These are phyloP conservation scores for Ferrisia virgata DNA, from an alignment of 2,888 invertebrate species.

Conservation along the genomic window DNA sequence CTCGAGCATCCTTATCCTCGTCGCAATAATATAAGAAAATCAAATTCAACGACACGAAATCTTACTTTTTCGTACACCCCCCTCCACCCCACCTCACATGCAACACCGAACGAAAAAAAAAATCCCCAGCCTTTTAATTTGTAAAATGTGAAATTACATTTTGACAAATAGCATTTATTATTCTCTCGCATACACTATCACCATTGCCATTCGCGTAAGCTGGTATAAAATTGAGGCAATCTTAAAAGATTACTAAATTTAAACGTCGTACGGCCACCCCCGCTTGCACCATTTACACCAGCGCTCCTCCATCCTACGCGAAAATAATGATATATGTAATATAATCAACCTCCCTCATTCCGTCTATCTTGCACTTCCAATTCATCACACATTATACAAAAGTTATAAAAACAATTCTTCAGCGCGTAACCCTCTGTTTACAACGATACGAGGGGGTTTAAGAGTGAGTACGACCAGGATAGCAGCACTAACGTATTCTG, in stretches of 20 bases:
- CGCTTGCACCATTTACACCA: too few relatives aligned
- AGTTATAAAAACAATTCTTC: slow-evolving; percentile 30
- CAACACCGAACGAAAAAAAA: not conserved
- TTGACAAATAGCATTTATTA: not conserved
- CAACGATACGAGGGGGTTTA: not conserved
- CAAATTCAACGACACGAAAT: not conserved
- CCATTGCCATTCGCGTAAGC: not conserved
- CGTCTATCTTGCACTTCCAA: not conserved
- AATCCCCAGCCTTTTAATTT: not conserved
- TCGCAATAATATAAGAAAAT: not conserved
- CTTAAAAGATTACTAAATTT: slow-evolving; percentile 19
- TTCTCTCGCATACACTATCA: not conserved
- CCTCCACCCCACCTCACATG: too few relatives aligned
- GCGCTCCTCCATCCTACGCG: not conserved
- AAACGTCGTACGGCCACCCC: too few relatives aligned
- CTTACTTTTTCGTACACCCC: too few relatives aligned
- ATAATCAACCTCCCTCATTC: not conserved
- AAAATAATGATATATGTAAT: slow-evolving; percentile 27
- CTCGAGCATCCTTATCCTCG: not conserved
- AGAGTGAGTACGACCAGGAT: not conserved
- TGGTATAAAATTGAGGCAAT: not conserved
- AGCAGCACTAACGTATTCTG: not conserved
- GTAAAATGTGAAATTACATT: not conserved
- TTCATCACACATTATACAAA: not conserved
- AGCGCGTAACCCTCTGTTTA: not conserved